These are phyloP conservation scores for Spodoptera littoralis DNA, from an alignment of 2,888 invertebrate species.

Conservation along the genomic window DNA sequence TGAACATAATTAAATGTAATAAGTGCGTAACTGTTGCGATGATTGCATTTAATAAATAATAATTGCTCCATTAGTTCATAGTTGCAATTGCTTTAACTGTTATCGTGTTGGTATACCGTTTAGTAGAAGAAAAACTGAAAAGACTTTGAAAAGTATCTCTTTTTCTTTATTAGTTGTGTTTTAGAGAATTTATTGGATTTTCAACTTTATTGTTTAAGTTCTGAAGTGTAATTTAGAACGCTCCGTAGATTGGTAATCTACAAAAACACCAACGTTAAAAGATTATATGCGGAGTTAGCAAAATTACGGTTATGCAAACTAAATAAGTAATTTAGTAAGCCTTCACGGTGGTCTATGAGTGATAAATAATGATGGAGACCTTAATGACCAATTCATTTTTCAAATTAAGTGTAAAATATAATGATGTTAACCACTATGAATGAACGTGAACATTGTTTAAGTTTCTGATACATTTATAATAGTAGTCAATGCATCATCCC, in stretches of 20 bases:
- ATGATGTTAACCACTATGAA: not conserved
- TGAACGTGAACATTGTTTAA: too few relatives aligned
- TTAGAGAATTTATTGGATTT: too few relatives aligned
- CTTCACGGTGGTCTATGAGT: slow-evolving; percentile 30
- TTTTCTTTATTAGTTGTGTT: not conserved
- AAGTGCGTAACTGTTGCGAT: slow-evolving; percentile 48
- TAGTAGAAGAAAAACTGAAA: too few relatives aligned
- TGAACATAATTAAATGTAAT: slow-evolving; percentile 54
- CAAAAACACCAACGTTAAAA: too few relatives aligned
- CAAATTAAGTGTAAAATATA: not conserved
- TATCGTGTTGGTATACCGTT: slow-evolving; percentile 26
- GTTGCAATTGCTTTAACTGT: slow-evolving; percentile 40
- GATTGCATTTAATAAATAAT: slow-evolving; percentile 53
- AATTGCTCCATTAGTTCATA: slow-evolving; percentile 57
- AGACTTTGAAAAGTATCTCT: not conserved
- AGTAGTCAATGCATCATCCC: too few relatives aligned
- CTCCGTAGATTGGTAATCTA: too few relatives aligned
- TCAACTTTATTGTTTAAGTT: too few relatives aligned
- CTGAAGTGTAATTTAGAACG: too few relatives aligned
- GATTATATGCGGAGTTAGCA: too few relatives aligned
- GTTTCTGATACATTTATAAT: too few relatives aligned
- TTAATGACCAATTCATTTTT: slow-evolving; percentile 8
- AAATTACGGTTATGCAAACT: too few relatives aligned
- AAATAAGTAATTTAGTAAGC: slow-evolving; percentile 1
- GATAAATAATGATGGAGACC: slow-evolving; percentile 20